Evolutionary conservation across 2,113 vertebrate genomes (phyloP).

Genomic region (Hymenochirus boettgeri): DNA sequence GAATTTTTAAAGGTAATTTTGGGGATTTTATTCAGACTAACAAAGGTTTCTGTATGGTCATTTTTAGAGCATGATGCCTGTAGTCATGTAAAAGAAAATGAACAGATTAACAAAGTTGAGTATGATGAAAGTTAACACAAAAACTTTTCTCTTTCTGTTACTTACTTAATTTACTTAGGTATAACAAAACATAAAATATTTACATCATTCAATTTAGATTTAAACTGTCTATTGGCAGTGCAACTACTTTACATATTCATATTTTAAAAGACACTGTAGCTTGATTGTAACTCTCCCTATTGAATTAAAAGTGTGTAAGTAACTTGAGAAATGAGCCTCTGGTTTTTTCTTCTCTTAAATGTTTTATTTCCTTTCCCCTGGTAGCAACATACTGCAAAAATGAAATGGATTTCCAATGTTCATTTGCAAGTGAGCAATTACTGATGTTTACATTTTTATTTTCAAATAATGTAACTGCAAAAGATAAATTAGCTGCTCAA

Average conservation of each 20-base stretch:
- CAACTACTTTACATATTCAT: conserved; percentile 26
- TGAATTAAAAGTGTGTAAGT: conserved; percentile 25
- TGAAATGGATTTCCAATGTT: conserved; percentile 30
- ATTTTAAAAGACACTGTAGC: conserved; percentile 23
- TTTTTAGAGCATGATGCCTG: no score
- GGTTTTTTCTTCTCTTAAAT: conserved; percentile 19
- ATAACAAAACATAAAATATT: conserved; percentile 34
- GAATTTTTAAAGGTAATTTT: no score
- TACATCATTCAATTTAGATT: conserved; percentile 18
- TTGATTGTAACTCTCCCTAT: conserved; percentile 14
- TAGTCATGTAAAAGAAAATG: no score
- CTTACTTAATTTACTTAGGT: conserved; percentile 15
- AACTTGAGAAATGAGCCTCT: conserved; percentile 16
- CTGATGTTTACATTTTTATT: conserved; percentile 6
- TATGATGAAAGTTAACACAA: background rate
- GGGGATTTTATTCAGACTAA: no score
- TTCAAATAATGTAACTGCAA: conserved; percentile 2
- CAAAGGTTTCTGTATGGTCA: no score
- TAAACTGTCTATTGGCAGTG: conserved; percentile 25
- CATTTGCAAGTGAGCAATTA: conserved; percentile 4
- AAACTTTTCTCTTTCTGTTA: conserved; percentile 11
- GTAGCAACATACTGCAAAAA: conserved; percentile 19
- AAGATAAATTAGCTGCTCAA: conserved; percentile 3
- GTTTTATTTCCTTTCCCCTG: conserved; percentile 7
- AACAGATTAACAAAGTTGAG: no score